Evolutionary conservation across 2,113 vertebrate genomes (phyloP), one percentile per base, ranked within the genome.

Genomic region (Dendropsophus ebraccatus): DNA sequence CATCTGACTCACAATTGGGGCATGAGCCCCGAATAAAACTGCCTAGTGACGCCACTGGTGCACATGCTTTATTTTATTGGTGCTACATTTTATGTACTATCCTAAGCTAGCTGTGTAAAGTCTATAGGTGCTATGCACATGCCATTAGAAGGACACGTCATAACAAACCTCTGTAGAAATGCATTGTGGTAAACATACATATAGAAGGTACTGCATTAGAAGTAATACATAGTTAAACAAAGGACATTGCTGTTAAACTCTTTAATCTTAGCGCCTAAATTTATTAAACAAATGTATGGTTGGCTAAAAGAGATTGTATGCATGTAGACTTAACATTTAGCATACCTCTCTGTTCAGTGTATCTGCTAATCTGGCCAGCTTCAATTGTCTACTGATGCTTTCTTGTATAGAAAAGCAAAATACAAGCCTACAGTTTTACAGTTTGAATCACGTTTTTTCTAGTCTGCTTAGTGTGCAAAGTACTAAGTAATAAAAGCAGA

Each of bases 141-240:
- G 50, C 56, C 62, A 67, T 28, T 78, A 78, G 49, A 37, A 78
- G 8, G 45, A 28, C 14, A 75, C 52, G 28, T 32, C 75, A 78
- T 50, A 76, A 54, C 74, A 77, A 77, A 32, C 28, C 62, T 67
- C 14, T 1, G 52, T n/a, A 37, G 41, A 79, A 78, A 56, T 19
- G 50, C 28, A 79, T 8, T 25, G 52, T 7, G 32, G 19, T 58
- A 58, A 58, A 56, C 75, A 78, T 35, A 56, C 28, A 54, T 78
- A 60, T n/a, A 58, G 32, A 79, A 58, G 41, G 30, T 58, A 45
- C 5, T 41, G 13, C 77, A 60, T 60, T 80, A 80, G 17, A 14
- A 80, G 21, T 62, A 60, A 80, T 80, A 41, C 54, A 80, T 45
- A 80, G 77, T 45, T 80, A 80, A 80, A 80, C 54, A 80, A 25